phyloP scores from a whole-genome alignment of 2,113 vertebrate genomes.

The Oryzias woworae region DNA sequence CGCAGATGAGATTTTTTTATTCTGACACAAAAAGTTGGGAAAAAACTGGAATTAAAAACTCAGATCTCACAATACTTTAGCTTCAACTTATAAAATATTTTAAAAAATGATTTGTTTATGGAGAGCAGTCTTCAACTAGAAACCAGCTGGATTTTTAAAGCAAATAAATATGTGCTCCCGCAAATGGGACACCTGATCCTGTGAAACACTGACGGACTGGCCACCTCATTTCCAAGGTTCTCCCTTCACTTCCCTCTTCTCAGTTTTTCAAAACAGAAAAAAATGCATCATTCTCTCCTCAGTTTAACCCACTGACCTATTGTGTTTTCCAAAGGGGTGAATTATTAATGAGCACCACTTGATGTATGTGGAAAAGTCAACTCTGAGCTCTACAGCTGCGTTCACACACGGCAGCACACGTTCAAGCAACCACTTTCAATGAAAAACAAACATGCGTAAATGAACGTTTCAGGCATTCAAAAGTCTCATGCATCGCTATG shows the following conservation, averaged over 20 bases:
- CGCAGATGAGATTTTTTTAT: too few species aligned
- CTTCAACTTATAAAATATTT: too few species aligned
- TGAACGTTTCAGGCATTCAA: too few species aligned
- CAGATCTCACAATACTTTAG: too few species aligned
- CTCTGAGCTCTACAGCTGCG: too few species aligned
- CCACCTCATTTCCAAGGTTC: slow-evolving; percentile 24
- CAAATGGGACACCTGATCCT: slow-evolving; percentile 68
- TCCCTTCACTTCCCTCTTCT: not conserved
- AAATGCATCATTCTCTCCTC: slow-evolving; percentile 8
- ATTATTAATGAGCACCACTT: slow-evolving; percentile 19
- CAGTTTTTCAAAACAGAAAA: not conserved
- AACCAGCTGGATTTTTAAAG: slow-evolving; percentile 57
- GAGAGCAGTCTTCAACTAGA: not conserved
- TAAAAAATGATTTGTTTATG: not conserved
- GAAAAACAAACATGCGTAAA: too few species aligned
- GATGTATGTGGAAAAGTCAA: too few species aligned
- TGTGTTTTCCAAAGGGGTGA: slow-evolving; percentile 17
- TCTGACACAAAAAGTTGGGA: too few species aligned
- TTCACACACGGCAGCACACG: too few species aligned
- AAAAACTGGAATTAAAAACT: too few species aligned
- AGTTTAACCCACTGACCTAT: slow-evolving; percentile 24
- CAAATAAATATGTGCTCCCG: slow-evolving; percentile 63
- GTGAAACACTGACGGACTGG: slow-evolving; percentile 55
- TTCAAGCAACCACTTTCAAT: too few species aligned
- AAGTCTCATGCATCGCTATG: too few species aligned